Evolutionary conservation across 35 echinoderm and acorn worm species (phyloP), one percentile per base, ranked within the genome.

Genomic region (Hemicentrotus pulcherrimus): DNA sequence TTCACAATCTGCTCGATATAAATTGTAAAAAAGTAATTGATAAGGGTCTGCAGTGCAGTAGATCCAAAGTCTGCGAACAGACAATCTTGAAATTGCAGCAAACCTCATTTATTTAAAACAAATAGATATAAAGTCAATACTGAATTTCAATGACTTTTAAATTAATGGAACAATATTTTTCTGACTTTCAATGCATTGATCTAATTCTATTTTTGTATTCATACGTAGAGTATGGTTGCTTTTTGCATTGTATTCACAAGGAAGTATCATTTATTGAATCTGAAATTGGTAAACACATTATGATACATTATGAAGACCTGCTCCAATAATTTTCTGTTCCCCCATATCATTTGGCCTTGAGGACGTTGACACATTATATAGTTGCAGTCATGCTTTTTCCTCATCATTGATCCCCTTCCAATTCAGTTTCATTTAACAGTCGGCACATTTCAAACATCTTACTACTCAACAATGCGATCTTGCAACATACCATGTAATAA

Each of bases 311-410:
- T 22, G 6, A 78, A 78, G 65, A 78, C 28, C 22, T 78, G 65
- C 65, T 78, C 65, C 65, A 78, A 78, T 78, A 78, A 78, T 78
- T 78, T n/a, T 78, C 52, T 78, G 65, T n/a, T 28, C 50, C 50
- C 50, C 9, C 5, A 78, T 8, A 28, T 28, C 24, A 78, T 78
- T 78, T 78, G 19, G 5, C 65, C 65, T 78, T 78, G 65, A 18
- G 19, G 5, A 78, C 5, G 22, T 28, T 78, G 24, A 78, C 65
- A 78, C 24, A 59, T 41, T 41, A 3, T 78, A 78, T 7, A 78
- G 65, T 28, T 28, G 65, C 28, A 70, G 61, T 14, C 5, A 28
- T 78, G 6, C 22, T 78, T 2, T 28, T 78, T 78, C 15, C 6
- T 55, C 50, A 55, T 55, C 9, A 55, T 11, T 55, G 50, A 55